Conservation (phyloP, 2,113 vertebrate species). For the Psittacus erithacus region DNA sequence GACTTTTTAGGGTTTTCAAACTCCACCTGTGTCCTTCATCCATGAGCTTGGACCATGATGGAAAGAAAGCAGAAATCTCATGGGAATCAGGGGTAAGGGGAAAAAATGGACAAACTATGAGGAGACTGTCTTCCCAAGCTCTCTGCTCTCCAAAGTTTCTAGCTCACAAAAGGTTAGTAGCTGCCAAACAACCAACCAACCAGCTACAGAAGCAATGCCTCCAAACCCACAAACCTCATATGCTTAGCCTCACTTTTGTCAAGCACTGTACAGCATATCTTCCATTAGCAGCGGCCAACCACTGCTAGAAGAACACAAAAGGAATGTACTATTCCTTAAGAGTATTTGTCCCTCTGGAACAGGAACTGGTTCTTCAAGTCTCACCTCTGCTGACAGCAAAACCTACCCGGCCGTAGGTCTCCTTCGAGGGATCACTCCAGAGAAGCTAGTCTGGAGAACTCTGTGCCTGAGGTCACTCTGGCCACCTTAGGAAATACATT, state of each 20-base stretch:
- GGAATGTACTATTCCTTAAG: not conserved
- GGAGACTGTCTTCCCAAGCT: not conserved
- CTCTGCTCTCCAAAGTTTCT: not conserved
- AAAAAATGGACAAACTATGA: not conserved
- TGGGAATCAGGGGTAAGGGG: not conserved
- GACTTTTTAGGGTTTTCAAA: not conserved
- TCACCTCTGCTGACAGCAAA: not conserved
- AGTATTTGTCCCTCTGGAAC: not conserved
- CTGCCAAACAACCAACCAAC: not conserved
- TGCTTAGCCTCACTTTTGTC: not conserved
- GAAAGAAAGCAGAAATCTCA: not conserved
- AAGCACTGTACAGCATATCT: not conserved
- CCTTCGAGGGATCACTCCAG: not conserved
- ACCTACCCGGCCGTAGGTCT: not conserved
- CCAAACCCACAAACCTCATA: not conserved
- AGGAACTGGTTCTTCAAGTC: not conserved
- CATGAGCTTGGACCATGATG: not conserved
- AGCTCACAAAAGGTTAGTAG: not conserved
- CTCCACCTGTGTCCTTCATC: not conserved
- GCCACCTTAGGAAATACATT: not conserved
- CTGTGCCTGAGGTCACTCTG: not conserved
- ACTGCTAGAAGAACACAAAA: not conserved
- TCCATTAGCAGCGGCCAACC: not conserved
- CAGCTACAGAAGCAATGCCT: not conserved
- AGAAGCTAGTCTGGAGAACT: not conserved